phyloP scores from a whole-genome alignment of 2,888 invertebrate species.

The Orthosia gothica region DNA sequence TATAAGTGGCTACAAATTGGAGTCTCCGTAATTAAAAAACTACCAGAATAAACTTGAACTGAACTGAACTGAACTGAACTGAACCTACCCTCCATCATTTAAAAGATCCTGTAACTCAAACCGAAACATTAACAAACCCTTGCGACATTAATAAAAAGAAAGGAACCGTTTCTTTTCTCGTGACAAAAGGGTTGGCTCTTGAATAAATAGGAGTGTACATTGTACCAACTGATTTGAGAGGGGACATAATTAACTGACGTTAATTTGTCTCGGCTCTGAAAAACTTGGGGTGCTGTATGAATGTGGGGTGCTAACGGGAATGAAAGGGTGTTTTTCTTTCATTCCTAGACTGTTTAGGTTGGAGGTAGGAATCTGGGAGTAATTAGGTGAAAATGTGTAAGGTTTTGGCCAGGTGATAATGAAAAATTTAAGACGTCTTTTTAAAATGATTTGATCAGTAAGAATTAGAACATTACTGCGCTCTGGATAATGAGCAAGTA shows the following conservation, averaged over 20 bases:
- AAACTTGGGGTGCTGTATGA: slow-evolving; percentile 26
- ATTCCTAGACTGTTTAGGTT: slow-evolving; percentile 5
- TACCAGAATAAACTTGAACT: neutral
- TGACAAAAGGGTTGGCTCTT: slow-evolving; percentile 39
- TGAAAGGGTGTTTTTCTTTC: slow-evolving; percentile 40
- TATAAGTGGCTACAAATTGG: too few species aligned
- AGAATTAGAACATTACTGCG: too few species aligned
- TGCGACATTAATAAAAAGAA: slow-evolving; percentile 42
- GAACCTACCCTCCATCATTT: neutral
- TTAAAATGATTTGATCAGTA: too few species aligned
- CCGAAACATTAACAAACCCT: slow-evolving; percentile 36
- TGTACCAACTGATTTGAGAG: slow-evolving; percentile 52
- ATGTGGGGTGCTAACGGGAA: slow-evolving; percentile 27
- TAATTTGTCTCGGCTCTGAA: slow-evolving; percentile 50
- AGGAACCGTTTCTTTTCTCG: slow-evolving; percentile 37
- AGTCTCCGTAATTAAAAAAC: neutral
- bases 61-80: too few species aligned
- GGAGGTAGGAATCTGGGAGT: neutral
- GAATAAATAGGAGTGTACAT: slow-evolving; percentile 41
- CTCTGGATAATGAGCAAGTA: too few species aligned
- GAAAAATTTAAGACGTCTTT: too few species aligned
- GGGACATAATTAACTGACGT: slow-evolving; percentile 55
- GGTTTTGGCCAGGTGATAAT: neutral
- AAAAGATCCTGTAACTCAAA: slow-evolving; percentile 16
- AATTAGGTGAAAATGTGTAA: neutral